Evolutionary conservation across 2,113 vertebrate genomes (phyloP), one percentile per base, ranked within the genome.

Genomic region (Sebastes schlegelii): DNA sequence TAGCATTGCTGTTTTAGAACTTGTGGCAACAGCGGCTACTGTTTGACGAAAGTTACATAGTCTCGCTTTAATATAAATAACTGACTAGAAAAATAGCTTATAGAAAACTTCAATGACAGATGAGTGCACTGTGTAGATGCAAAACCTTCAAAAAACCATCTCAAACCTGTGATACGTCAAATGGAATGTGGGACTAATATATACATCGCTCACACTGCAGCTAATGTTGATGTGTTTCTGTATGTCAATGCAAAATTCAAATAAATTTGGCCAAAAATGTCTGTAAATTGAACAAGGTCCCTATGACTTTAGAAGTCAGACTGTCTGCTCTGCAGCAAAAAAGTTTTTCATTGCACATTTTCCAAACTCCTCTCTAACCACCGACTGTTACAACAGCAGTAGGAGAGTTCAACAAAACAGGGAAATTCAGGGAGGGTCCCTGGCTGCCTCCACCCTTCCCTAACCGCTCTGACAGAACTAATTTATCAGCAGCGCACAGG

Each of bases 271-370:
- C 19, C 54, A 55, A 55, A 55, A 55, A 55, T n/a, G 8, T n/a
- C n/a, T 55, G n/a, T 1, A 55, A 9, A 19, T 55, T 57, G n/a
- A 26, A 77, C 8, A 78, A 73, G 16, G 62, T 67, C 52, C 45
- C 11, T 19, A 54, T 34, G 12, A 46, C 54, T n/a, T 16, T 5
- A 45, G 8, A 57, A 8, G 45, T 52, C 42, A 46, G 7, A 46
- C 2, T 46, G 34, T 48, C 52, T 61, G 58, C 34, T 73, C 13
- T 9, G 46, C 16, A 21, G 17, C 13, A 60, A 57, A 62, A 21
- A 12, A 3, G 16, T 34, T 78, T 34, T 63, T 74, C 42, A 85
- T 60, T 68, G 69, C 42, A 86, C 57, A 49, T 74, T 70, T 46
- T 52, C 12, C n/a, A 51, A 57, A 71, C 5, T 9, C 19, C 61